Conservation (phyloP, 2,113 vertebrate species). For the Danio rerio region GRCz12tu NC_133180.1:22612501-22613000, state of each 20-base stretch:
- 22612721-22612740: not conserved
- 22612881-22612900: constrained; percentile 79
- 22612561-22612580: not conserved
- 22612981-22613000: constrained; percentile 19
- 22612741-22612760: constrained; percentile 18
- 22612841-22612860: constrained; percentile 48
- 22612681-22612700: not conserved
- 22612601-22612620: not conserved
- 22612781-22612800: constrained; percentile 66
- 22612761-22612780: constrained; percentile 44
- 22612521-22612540: not conserved
- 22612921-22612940: constrained; percentile 38
- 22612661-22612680: not conserved
- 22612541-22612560: not conserved
- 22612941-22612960: constrained; percentile 51
- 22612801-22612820: constrained; percentile 61
- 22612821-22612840: constrained; percentile 29
- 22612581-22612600: not conserved
- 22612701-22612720: constrained; percentile 5
- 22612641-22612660: not conserved
- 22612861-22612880: constrained; percentile 74
- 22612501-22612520: not conserved
- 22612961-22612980: constrained; percentile 61
- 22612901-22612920: constrained; percentile 65
- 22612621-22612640: not conserved